Base-by-base conservation (phyloP, 2,113 vertebrate genomes). In the Microtus oregoni region DNA sequence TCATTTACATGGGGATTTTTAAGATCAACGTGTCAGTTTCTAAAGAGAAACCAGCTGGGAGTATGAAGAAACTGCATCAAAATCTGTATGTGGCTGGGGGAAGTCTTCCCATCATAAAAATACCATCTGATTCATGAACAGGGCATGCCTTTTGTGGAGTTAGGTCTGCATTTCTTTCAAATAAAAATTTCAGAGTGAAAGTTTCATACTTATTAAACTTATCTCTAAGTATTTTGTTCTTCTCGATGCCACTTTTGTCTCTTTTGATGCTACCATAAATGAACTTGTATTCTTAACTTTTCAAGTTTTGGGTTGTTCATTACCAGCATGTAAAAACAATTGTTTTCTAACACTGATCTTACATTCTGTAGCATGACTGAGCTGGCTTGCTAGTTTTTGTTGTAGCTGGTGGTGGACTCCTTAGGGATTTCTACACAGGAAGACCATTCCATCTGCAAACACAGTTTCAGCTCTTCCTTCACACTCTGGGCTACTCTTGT, bases 231-330 rank as follows among this genome's bases (percentile, higher is more conserved):
- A 41, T 90, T 94, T 85, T 22, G 3, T 32, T 67, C 22, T 41
- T 52, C 20, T 55, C 5, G 2, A 19, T 38, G 47, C 41, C 8
- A 13, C 52, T 41, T 93, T 76, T 35, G 63, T 75, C 86, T 44
- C 28, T 93, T 52, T 55, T 22, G 15, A 70, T 47, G 55, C 9
- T 85, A n/a, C 75, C 55, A 0, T 61, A 86, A 76, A 35, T 86
- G 44, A 26, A 88, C 81, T 68, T 85, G 8, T 95, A 22, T 73
- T 87, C 47, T 88, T 88, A n/a, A 92, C n/a, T 91, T 95, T 44
- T 19, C 26, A 11, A n/a, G 58, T 90, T 92, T 26, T 17, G 44
- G 22, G 26, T 89, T 55, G 32, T 41, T 95, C 44, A 55, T 61
- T 92, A 14, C 38, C 75, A 55, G 44, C 78, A 6, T 55, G 2